These are phyloP conservation scores for Phymastichus coffea DNA, from an alignment of 1,140 invertebrate species.

Conservation along the genomic window DNA sequence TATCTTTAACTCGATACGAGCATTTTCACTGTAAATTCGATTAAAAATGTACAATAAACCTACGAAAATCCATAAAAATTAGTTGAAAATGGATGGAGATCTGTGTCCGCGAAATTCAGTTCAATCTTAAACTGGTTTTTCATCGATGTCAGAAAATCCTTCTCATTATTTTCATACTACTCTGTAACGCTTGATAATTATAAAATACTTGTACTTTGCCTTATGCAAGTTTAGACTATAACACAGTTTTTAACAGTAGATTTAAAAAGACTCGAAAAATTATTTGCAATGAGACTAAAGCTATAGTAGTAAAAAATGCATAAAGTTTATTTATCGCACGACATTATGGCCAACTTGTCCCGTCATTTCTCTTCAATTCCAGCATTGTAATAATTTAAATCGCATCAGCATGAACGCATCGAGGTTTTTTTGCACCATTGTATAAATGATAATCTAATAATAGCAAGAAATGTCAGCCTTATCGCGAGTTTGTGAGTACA, in stretches of 20 bases:
- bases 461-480: slow-evolving; percentile 23
- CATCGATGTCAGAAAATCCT: slow-evolving; percentile 18
- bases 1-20: slow-evolving; percentile 30
- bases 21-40: slow-evolving; percentile 24
- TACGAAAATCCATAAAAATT: slow-evolving; percentile 24
- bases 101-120: slow-evolving; percentile 17
- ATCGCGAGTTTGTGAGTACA: slow-evolving; percentile 17
- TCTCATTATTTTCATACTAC: slow-evolving; percentile 2
- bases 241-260: slow-evolving; percentile 29
- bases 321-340: slow-evolving; percentile 28
- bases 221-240: slow-evolving; percentile 28
- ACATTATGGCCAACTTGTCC: slow-evolving; percentile 28
- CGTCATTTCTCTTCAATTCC: slow-evolving; percentile 14
- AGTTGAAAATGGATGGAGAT: slow-evolving; percentile 23
- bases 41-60: slow-evolving; percentile 31
- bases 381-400: slow-evolving; percentile 21
- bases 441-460: slow-evolving; percentile 13
- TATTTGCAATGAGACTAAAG: slow-evolving; percentile 27
- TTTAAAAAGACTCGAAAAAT: slow-evolving; percentile 30
- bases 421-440: slow-evolving; percentile 20
- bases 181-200: slow-evolving; percentile 22
- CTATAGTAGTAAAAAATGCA: slow-evolving; percentile 28
- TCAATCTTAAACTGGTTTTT: slow-evolving; percentile 14
- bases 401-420: slow-evolving; percentile 8
- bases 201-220: slow-evolving; percentile 29